These are phyloP conservation scores for Heliconius ethilla DNA, from an alignment of 2,888 invertebrate species.

Conservation along the genomic window DNA sequence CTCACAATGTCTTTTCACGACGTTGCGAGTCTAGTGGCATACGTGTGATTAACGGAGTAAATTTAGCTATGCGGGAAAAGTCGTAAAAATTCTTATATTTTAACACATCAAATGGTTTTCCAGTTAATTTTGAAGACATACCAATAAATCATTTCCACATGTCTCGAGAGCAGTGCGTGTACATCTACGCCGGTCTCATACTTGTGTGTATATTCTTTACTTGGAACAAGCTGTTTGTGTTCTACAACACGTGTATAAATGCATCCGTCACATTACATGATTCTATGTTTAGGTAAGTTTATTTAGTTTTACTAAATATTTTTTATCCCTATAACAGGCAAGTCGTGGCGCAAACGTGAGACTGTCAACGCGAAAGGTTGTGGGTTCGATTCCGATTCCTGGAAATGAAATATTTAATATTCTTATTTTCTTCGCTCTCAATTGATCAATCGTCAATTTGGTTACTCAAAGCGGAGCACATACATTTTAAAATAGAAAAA, in stretches of 20 bases:
- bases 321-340: background rate
- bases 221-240: constrained; percentile 82
- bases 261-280: constrained; percentile 90
- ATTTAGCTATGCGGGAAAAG: background rate
- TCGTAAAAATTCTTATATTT: background rate
- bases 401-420: background rate
- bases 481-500: too few relatives aligned
- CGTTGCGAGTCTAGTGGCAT: too few relatives aligned
- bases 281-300: constrained; percentile 84
- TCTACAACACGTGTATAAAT: constrained; percentile 87
- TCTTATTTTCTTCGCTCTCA: background rate
- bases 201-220: constrained; percentile 76
- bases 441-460: too few relatives aligned
- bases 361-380: background rate
- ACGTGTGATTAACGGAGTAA: background rate
- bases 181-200: constrained; percentile 80
- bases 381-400: background rate
- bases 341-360: background rate
- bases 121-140: constrained; percentile 57
- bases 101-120: constrained; percentile 24
- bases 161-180: constrained; percentile 75
- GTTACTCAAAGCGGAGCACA: too few relatives aligned
- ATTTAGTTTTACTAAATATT: background rate
- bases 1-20: too few relatives aligned
- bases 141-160: constrained; percentile 60